Evolutionary conservation across 2,888 invertebrate species (phyloP).

Genomic region (Aquatica leii): DNA sequence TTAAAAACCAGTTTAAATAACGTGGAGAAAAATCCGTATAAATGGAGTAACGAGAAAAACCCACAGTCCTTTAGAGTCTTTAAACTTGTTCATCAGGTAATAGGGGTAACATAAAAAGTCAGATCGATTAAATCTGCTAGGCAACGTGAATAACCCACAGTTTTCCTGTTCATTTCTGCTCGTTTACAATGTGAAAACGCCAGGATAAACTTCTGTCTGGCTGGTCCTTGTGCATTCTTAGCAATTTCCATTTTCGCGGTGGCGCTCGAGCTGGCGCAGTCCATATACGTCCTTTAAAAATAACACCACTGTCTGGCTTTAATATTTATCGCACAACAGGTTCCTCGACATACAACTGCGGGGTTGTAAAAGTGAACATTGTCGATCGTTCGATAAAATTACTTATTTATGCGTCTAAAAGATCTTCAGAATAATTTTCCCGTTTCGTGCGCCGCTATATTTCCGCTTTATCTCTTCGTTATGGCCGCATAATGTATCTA

Average conservation of each 20-base stretch:
- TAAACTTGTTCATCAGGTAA: conserved; percentile 14
- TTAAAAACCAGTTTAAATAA: not conserved
- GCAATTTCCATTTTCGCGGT: conserved; percentile 21
- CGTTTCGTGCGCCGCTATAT: conserved; percentile 16
- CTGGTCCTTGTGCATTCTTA: conserved; percentile 19
- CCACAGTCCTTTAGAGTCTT: not conserved
- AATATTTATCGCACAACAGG: conserved; percentile 16
- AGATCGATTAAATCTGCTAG: conserved; percentile 23
- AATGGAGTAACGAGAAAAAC: too few relatives aligned
- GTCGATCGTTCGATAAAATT: conserved; percentile 25
- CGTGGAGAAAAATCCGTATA: not conserved
- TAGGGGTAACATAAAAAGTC: conserved; percentile 12
- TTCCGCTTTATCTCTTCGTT: conserved; percentile 19
- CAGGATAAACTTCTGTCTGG: conserved; percentile 13
- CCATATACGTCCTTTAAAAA: conserved; percentile 23
- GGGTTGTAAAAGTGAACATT: conserved; percentile 22
- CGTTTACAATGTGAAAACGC: conserved; percentile 11
- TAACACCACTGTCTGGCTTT: conserved; percentile 14
- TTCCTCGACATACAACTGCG: conserved; percentile 16
- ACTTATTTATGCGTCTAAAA: conserved; percentile 21
- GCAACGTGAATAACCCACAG: conserved; percentile 10
- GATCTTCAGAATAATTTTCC: conserved; percentile 21
- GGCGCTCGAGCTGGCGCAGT: conserved; percentile 19
- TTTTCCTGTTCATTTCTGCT: conserved; percentile 15
- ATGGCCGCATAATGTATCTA: conserved; percentile 10